These are phyloP conservation scores for Drosophila santomea DNA, from an alignment of 1,140 invertebrate genomes.

Conservation along the genomic window DNA sequence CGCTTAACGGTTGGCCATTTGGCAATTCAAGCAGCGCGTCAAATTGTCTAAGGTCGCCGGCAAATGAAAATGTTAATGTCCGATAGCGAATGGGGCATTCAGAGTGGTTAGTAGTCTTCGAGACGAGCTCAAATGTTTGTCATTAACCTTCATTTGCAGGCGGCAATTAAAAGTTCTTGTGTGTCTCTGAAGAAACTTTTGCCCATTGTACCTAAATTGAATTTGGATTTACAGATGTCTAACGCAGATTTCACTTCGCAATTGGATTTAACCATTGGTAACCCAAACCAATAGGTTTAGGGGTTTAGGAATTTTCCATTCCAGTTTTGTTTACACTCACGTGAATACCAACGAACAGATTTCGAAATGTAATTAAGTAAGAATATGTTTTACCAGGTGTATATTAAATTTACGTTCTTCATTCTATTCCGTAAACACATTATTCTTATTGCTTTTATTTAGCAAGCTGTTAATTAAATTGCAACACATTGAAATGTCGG, in stretches of 20 bases:
- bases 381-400: neutral
- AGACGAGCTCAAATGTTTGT: slow-evolving; percentile 31
- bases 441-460: slow-evolving; percentile 1
- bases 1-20: slow-evolving; percentile 52
- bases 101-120: slow-evolving; percentile 2
- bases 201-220: slow-evolving; percentile 10
- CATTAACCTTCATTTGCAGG: slow-evolving; percentile 53
- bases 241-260: slow-evolving; percentile 1
- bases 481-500: slow-evolving; percentile 15
- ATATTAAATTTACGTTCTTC: neutral
- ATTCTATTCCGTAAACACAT: slow-evolving; percentile 1
- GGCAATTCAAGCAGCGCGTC: slow-evolving; percentile 46
- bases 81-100: slow-evolving; percentile 13
- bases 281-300: no score
- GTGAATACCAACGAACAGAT: no score
- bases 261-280: neutral
- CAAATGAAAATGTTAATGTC: slow-evolving; percentile 51
- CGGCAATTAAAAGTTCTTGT: slow-evolving; percentile 38
- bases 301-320: neutral
- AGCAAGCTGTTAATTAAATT: slow-evolving; percentile 68
- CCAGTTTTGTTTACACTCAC: neutral
- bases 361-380: neutral
- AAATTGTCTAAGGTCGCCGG: slow-evolving; percentile 46
- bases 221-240: slow-evolving; percentile 13
- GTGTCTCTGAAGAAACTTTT: slow-evolving; percentile 17